Evolutionary conservation across 2,888 invertebrate genomes (phyloP).

Genomic region (Punctoribates punctum): DNA sequence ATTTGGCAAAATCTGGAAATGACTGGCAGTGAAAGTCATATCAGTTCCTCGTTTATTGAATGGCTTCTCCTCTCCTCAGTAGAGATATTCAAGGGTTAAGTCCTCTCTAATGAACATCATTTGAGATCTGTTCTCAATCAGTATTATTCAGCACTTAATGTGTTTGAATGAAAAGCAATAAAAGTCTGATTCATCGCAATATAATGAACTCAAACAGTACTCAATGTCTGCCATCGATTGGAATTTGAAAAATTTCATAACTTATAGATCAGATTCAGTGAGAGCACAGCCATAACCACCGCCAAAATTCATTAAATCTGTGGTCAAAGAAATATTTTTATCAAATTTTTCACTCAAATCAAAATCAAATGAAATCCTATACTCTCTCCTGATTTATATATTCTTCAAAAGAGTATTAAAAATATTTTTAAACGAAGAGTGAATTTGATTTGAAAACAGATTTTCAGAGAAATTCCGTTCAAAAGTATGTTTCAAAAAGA

Average conservation of each 20-base stretch:
- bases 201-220: background rate
- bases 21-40: background rate
- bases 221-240: background rate
- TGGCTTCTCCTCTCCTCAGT: background rate
- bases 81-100: background rate
- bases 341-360: background rate
- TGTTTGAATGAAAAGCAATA: background rate
- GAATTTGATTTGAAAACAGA: no score
- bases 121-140: background rate
- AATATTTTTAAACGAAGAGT: background rate
- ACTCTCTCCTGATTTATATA: background rate
- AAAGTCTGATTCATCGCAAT: background rate
- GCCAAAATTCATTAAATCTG: slow-evolving; percentile 1
- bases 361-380: background rate
- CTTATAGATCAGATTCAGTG: background rate
- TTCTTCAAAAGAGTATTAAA: slow-evolving; percentile 18
- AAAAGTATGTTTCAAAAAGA: background rate
- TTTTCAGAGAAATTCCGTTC: no score
- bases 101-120: background rate
- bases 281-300: background rate
- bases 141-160: background rate
- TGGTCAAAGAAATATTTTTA: slow-evolving; percentile 5
- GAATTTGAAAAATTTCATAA: slow-evolving; percentile 4
- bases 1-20: background rate
- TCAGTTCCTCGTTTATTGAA: background rate